Conservation (phyloP, 2,113 vertebrate species). For the Hepsetus odoe region DNA sequence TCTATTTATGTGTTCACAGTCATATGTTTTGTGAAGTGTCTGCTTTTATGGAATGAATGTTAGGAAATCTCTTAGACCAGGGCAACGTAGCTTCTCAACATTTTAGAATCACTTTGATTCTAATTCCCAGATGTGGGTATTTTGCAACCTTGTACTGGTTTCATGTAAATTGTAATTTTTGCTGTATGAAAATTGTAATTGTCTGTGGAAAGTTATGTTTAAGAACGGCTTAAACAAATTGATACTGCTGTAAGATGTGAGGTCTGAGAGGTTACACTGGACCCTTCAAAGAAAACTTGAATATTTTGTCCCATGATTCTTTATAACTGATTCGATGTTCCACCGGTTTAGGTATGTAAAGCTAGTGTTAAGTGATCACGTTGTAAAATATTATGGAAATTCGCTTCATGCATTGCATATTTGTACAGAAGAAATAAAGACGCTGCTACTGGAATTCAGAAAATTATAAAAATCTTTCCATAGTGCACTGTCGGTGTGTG, state of each 20-base stretch:
- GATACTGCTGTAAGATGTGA: neutral
- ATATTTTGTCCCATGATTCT: neutral
- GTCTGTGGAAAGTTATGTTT: neutral
- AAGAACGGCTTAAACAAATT: too few species aligned
- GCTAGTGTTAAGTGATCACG: neutral
- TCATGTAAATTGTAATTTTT: neutral
- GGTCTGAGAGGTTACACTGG: neutral
- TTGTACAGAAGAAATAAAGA: neutral
- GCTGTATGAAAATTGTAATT: neutral
- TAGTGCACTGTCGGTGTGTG: neutral
- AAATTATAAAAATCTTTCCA: neutral
- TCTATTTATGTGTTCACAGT: neutral
- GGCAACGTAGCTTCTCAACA: conserved; percentile 3
- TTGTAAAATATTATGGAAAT: neutral
- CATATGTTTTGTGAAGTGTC: neutral
- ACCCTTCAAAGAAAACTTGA: neutral
- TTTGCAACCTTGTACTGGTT: neutral
- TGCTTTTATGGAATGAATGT: neutral
- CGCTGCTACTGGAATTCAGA: neutral
- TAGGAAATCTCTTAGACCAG: conserved; percentile 20
- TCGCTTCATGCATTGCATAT: neutral
- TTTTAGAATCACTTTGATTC: neutral
- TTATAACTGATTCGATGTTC: neutral
- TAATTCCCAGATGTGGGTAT: neutral
- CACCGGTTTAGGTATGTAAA: neutral